Evolutionary conservation across 2,888 invertebrate genomes (phyloP), one percentile per base, ranked within the genome.

Genomic region (Sinelater perroti): DNA sequence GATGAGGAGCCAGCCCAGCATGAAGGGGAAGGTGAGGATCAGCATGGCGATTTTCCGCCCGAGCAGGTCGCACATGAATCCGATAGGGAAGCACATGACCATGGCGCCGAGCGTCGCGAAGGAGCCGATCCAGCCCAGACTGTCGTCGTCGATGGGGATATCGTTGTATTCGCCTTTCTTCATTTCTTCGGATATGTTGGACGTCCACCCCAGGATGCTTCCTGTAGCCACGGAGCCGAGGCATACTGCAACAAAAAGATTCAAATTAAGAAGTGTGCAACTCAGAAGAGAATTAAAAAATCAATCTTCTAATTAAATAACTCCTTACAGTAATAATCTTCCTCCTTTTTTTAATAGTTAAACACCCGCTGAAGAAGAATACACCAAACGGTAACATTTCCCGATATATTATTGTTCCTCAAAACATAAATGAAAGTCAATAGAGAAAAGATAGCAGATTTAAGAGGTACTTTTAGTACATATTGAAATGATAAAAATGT

Each of bases 211-310:
- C 6, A 92, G 79, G 49, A 89, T 83, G 14, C 88, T 83, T 65
- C 93, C 93, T 40, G 88, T 85, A 1, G 90, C 88, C 53, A 92
- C 75, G 0, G 92, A 91, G 35, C 92, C 91, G 33, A 92, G 81
- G 14, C 91, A 89, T 1, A 91, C 89, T 84, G 80, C 36, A 77
- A 75, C 56, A 61, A 56, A 59, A 33, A 33, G 11, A 14, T 33
- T 33, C 10, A 33, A 8, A 33, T 33, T 3, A 33, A 14, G 10
- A 10, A 13, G 6, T n/a, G n/a, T n/a, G n/a, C n/a, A n/a, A n/a
- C n/a, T n/a, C n/a, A n/a, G n/a, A n/a, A n/a, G n/a, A n/a, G n/a
- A n/a, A n/a, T n/a, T n/a, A n/a, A n/a, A n/a, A n/a, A n/a, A n/a
- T n/a, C n/a, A n/a, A n/a, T n/a, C n/a, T n/a, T n/a, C n/a, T n/a